Evolutionary conservation across 2,797 vertebrate genomes (phyloP).

Genomic region (Scolopax bukidnonensis): DNA sequence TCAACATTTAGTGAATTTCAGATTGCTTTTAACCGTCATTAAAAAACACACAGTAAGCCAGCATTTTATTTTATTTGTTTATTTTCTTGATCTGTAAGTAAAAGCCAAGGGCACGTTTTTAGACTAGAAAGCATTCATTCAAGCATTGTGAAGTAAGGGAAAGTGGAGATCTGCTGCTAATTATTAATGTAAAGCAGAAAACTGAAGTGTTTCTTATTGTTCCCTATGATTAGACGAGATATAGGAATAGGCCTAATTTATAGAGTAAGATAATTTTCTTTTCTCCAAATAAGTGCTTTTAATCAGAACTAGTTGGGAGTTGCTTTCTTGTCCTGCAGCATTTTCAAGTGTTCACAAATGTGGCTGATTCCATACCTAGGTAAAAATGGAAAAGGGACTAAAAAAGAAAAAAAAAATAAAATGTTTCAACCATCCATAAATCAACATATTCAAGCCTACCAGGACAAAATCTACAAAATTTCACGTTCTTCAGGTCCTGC

Average conservation of each 20-base stretch:
- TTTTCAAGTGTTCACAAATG: background rate
- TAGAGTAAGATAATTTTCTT: background rate
- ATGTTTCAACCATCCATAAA: background rate
- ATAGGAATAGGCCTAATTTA: background rate
- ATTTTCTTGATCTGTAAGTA: conserved; percentile 13
- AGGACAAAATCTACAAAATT: background rate
- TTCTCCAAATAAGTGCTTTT: background rate
- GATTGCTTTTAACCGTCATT: conserved; percentile 7
- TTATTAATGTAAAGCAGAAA: conserved; percentile 17
- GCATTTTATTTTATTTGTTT: background rate
- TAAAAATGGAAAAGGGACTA: background rate
- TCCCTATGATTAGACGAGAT: background rate
- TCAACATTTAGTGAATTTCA: conserved; percentile 27
- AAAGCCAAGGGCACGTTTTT: background rate
- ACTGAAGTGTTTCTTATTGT: background rate
- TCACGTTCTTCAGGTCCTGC: background rate
- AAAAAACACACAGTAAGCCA: background rate
- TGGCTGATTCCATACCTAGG: background rate
- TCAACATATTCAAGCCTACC: background rate
- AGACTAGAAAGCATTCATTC: background rate
- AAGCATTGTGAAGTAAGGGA: background rate
- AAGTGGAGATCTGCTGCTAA: background rate
- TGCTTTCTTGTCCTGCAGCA: background rate
- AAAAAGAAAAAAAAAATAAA: background rate
- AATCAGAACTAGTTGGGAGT: background rate